phyloP scores from a whole-genome alignment of 2,888 invertebrate genomes.

The Rhodophaea formosa region DNA sequence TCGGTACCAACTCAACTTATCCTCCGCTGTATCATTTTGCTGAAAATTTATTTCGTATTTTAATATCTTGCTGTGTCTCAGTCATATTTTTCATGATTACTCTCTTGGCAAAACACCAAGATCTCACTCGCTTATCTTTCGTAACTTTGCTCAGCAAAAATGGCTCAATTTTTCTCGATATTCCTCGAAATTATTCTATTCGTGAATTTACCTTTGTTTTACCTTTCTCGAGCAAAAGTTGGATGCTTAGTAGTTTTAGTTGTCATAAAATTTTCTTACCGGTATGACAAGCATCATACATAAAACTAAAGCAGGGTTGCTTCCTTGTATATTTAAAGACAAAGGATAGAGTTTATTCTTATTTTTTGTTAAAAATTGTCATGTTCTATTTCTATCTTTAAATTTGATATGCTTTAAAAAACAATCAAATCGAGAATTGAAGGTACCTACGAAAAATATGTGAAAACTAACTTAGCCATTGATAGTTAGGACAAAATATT shows the following conservation, averaged over 20 bases:
- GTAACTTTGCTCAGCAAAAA: slow-evolving; percentile 58
- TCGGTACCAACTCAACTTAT: slow-evolving; percentile 30
- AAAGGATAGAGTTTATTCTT: too few species aligned
- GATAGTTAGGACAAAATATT: too few species aligned
- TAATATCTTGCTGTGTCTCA: slow-evolving; percentile 62
- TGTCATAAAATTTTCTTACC: background rate
- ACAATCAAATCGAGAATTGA: too few species aligned
- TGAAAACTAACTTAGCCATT: too few species aligned
- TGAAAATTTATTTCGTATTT: slow-evolving; percentile 62
- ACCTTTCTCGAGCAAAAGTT: slow-evolving; percentile 5
- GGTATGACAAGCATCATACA: too few species aligned
- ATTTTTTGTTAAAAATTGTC: too few species aligned
- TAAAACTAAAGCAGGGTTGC: too few species aligned
- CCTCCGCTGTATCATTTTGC: slow-evolving; percentile 40
- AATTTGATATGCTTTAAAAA: too few species aligned
- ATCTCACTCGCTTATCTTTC: slow-evolving; percentile 68
- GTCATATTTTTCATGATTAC: slow-evolving; percentile 74
- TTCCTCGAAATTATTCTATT: slow-evolving; percentile 33
- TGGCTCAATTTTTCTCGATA: slow-evolving; percentile 43
- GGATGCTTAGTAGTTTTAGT: slow-evolving; percentile 3
- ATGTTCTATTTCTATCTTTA: too few species aligned
- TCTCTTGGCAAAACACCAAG: slow-evolving; percentile 72
- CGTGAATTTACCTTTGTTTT: slow-evolving; percentile 20
- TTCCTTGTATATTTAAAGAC: too few species aligned
- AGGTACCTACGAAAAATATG: too few species aligned